Evolutionary conservation across 2,888 invertebrate species (phyloP).

Genomic region (Lithophane socia): DNA sequence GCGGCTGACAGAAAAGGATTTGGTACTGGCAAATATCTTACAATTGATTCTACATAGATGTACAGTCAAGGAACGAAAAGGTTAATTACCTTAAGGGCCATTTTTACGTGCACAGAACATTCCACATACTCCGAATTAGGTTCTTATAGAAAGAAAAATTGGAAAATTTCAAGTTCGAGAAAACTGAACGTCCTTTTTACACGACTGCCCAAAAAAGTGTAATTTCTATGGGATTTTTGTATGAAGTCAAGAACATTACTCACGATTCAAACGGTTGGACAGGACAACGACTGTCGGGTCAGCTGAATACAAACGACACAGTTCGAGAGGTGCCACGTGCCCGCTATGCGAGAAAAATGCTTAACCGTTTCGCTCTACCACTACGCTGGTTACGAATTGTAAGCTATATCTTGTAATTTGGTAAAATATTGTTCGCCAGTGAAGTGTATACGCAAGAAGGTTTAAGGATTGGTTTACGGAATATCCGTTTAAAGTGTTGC

Average conservation of each 20-base stretch:
- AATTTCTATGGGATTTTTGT: no score
- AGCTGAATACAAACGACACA: neutral
- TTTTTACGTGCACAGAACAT: no score
- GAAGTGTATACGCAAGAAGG: constrained; percentile 14
- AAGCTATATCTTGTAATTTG: neutral
- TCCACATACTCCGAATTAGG: no score
- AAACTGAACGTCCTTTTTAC: no score
- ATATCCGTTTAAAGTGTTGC: neutral
- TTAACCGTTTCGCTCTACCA: neutral
- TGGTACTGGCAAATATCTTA: constrained; percentile 10
- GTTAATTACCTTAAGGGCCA: neutral
- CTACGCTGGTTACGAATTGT: neutral
- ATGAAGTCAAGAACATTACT: no score
- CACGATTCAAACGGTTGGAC: no score
- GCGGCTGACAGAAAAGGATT: constrained; percentile 26
- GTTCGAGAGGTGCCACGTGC: neutral
- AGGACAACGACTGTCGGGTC: no score
- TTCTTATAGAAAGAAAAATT: no score
- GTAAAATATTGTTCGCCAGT: constrained; percentile 16
- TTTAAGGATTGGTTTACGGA: constrained; percentile 1
- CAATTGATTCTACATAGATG: neutral
- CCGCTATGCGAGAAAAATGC: neutral
- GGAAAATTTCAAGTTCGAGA: no score
- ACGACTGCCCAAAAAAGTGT: no score
- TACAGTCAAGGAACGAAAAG: neutral